Evolutionary conservation across 2,113 vertebrate genomes (phyloP).

Genomic region (Podilymbus podiceps): DNA sequence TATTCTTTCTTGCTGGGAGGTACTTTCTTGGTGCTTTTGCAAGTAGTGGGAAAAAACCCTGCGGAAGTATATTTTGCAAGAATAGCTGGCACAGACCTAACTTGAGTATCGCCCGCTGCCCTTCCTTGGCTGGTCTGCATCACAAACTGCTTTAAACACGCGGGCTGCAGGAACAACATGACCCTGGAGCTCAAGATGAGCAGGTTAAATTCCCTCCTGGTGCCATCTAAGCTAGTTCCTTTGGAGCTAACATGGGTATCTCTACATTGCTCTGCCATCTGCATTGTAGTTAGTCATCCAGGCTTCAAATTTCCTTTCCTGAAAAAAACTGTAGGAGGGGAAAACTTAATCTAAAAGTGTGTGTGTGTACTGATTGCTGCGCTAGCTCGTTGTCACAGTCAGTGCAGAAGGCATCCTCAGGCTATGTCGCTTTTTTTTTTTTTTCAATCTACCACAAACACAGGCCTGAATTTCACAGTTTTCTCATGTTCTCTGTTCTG

Average conservation of each 20-base stretch:
- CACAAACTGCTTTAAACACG: neutral
- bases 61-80: neutral
- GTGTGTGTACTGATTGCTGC: neutral
- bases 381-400: neutral
- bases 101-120: slow-evolving; percentile 18
- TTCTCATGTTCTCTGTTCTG: neutral
- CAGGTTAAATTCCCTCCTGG: neutral
- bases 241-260: neutral
- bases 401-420: neutral
- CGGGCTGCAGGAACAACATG: neutral
- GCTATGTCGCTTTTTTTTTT: accelerated
- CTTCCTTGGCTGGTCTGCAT: neutral
- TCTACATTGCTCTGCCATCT: slow-evolving; percentile 36
- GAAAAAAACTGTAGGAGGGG: slow-evolving; percentile 48
- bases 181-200: neutral
- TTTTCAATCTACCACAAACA: neutral
- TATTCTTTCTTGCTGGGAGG: neutral
- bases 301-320: slow-evolving; percentile 38
- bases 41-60: neutral
- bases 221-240: neutral
- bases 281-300: slow-evolving; percentile 57
- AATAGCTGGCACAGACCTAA: neutral
- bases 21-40: neutral
- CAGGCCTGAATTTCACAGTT: neutral
- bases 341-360: slow-evolving; percentile 19